Evolutionary conservation across 2,797 vertebrate species (phyloP), one percentile per base, ranked within the genome.

Genomic region (Schizothorax lantsangensis): DNA sequence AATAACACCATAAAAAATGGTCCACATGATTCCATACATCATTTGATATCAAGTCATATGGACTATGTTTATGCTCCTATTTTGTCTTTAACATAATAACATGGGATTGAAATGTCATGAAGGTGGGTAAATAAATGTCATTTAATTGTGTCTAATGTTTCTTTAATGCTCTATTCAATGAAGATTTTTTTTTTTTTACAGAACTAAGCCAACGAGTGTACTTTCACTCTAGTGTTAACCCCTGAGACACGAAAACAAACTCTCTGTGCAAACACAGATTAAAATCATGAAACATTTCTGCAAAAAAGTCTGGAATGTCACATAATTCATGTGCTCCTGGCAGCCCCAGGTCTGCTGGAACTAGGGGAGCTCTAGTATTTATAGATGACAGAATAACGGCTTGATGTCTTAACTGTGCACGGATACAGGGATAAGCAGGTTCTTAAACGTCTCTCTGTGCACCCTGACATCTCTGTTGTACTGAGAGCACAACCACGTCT

Each of bases 391-490:
- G 38, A 69, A 74, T 71, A 77, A 73, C 74, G 45, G 84, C 86
- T 91, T 93, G 92, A 95, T 93, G 92, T 94, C 94, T 94, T 92
- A 90, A 92, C 89, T 89, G 90, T 85, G 45, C 71, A 90, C 89
- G 91, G 90, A 90, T 89, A 89, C 88, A 90, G 87, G 90, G 93
- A 90, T 88, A 94, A 93, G 92, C 93, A 93, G 94, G 91, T 93
- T 92, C 93, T 95, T 95, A 94, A 93, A 93, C 86, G 88, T 93
- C 93, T 93, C 94, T 94, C 91, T 92, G 88, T 90, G 91, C 92
- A 90, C 91, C 89, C 90, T 86, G 86, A 87, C 86, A 90, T 91
- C 93, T 91, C 88, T 90, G 92, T 91, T 92, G 92, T 89, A 90
- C 92, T 86, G 84, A 93, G 92, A 93, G 89, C 57, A 77, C 83